Evolutionary conservation across 2,113 vertebrate species (phyloP), one percentile per base, ranked within the genome.

Genomic region (Podilymbus podiceps): DNA sequence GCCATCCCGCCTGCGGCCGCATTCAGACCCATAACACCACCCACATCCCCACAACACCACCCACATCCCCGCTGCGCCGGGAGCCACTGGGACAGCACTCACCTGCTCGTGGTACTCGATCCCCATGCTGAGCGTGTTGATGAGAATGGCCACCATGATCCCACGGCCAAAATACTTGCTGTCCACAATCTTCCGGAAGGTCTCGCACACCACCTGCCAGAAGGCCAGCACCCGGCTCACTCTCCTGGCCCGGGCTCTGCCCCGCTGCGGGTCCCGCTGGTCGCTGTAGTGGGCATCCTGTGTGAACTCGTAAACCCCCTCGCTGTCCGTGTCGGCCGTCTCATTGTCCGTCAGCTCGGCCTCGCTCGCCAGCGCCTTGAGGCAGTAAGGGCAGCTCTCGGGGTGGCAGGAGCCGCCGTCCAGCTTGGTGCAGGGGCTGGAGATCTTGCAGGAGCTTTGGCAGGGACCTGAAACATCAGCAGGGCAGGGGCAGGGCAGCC

Each of bases 21-120:
- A 72, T 18, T 60, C 0, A 0, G 38, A 42, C 20, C 46, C 4
- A 0, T 15, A 71, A 46, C 42, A 13, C 24, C 6, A 2, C 38
- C 35, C 0, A 0, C 28, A 30, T 28, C 12, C 12, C 31, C 1
- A 0, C n/a, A n/a, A n/a, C n/a, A n/a, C n/a, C n/a, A n/a, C n/a
- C n/a, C 11, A 13, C 42, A 42, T 42, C 42, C 42, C 42, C 42
- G 42, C 42, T 12, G 25, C 0, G 1, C 23, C 12, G 2, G 40
- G 31, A 79, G 42, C 24, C 9, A 6, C 56, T 0, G 7, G 67
- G 80, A 11, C 44, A 31, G 14, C 15, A 8, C 96, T 95, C 95
- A 99, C 99, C 99, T 99, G 99, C 80, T 99, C 99, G 0, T 99
- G 99, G 97, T 99, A 99, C 95, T 99, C 99, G 3, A 99, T 99